These are phyloP conservation scores for Hydractinia symbiolongicarpus DNA, from an alignment of 30 jellyfish, hydroid and myxozoan species.

Conservation along the genomic window DNA sequence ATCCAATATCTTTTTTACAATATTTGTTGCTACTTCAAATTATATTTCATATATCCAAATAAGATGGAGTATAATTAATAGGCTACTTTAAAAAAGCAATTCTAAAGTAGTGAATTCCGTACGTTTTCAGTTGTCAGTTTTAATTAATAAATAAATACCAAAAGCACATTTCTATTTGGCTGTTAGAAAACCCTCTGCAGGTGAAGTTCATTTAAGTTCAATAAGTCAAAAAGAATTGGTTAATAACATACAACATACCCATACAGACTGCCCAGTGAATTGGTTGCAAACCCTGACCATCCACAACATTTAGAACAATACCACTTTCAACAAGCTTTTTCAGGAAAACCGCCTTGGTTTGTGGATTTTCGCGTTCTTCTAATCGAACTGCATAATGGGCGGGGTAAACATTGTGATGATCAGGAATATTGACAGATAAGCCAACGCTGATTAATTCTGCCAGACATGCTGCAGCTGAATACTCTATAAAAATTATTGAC, in stretches of 20 bases:
- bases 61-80: no score
- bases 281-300: constrained; percentile 38
- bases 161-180: no score
- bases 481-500: constrained; percentile 13
- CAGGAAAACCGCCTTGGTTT: background rate
- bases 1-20: no score
- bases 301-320: constrained; percentile 21
- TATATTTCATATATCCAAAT: no score
- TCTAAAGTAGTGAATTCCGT: no score
- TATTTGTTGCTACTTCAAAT: no score
- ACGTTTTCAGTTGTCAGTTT: no score
- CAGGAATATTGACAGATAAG: constrained; percentile 22
- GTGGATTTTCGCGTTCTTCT: background rate
- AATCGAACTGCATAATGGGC: constrained; percentile 28
- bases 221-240: background rate
- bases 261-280: constrained; percentile 40
- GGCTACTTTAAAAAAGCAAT: no score
- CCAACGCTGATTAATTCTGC: constrained; percentile 22
- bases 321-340: constrained; percentile 11
- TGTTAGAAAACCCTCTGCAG: no score
- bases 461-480: constrained; percentile 22
- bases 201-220: no score
- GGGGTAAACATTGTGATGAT: constrained; percentile 19
- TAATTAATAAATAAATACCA: no score
- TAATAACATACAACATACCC: constrained; percentile 11